phyloP scores from a whole-genome alignment of 2,888 invertebrate species.

The Cyclophora albipunctata region DNA sequence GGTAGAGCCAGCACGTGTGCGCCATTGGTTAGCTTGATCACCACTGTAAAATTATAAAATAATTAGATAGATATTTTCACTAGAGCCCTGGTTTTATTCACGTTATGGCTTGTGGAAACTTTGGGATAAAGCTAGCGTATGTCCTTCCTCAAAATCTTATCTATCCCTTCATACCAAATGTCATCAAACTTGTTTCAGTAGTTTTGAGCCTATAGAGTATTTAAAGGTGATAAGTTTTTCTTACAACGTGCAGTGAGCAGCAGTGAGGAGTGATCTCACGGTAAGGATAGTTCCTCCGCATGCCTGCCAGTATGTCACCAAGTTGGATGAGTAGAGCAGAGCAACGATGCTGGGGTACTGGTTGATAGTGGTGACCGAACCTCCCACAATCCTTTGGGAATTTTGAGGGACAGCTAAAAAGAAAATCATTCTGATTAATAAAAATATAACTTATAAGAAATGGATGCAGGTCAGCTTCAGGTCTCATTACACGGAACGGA shows the following conservation, averaged over 20 bases:
- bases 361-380: slow-evolving; percentile 26
- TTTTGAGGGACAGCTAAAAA: no score
- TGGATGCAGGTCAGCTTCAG: no score
- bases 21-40: slow-evolving; percentile 22
- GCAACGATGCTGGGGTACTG: slow-evolving; percentile 26
- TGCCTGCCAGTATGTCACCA: slow-evolving; percentile 15
- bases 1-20: slow-evolving; percentile 30
- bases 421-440: no score
- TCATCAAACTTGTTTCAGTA: no score
- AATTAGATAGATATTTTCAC: no score
- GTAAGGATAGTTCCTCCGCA: slow-evolving; percentile 33
- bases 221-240: slow-evolving; percentile 1
- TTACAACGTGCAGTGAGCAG: slow-evolving; percentile 37
- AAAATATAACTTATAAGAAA: no score
- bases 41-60: slow-evolving; percentile 14
- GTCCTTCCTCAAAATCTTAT: no score
- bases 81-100: no score
- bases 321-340: slow-evolving; percentile 22
- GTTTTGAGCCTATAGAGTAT: not conserved
- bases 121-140: no score
- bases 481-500: no score
- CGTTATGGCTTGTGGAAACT: no score
- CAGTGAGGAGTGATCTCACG: slow-evolving; percentile 29
- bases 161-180: no score
- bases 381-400: slow-evolving; percentile 33